Evolutionary conservation across 1,140 invertebrate genomes (phyloP), one percentile per base, ranked within the genome.

Genomic region (Papilio polytes): DNA sequence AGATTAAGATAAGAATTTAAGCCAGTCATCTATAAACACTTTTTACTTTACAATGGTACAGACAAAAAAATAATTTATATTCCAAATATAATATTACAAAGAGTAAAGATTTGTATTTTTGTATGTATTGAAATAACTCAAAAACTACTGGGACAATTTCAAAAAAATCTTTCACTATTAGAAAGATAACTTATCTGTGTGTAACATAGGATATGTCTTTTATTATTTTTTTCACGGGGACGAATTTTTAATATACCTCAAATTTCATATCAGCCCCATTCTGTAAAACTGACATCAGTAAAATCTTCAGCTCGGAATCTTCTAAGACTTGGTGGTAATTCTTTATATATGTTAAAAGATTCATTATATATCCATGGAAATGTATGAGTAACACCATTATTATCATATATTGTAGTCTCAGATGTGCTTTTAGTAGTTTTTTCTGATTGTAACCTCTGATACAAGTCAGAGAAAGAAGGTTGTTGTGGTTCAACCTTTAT

Each of bases 251-350:
- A 36, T 70, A 31, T 70, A 70, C 63, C 63, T 70, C 4, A 70
- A 36, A 36, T 26, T 36, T 20, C 22, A 41, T 41, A 41, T 91
- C 86, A 93, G 78, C 96, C 96, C 96, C 96, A 97, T 83, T 96
- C 91, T 36, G 88, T 91, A 83, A 96, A 92, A 81, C 92, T 87
- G 15, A 89, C 90, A 86, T 95, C 85, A 12, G 80, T 83, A 87
- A 97, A 96, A 85, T 95, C 95, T 56, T 95, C 93, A 0, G 91
- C 86, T 48, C 94, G 95, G 15, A 97, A 90, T 81, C 95, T 96
- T 84, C 94, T 95, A 18, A 97, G 51, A 36, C 96, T 97, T 18
- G 96, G 96, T 26, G 97, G 96, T 80, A 97, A 89, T 88, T 95
- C 94, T 18, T 89, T 84, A 83, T 94, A 93, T 80, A 86, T 91